Conservation (phyloP, 1,140 invertebrate species). For the Heliconius eleuchia region DNA sequence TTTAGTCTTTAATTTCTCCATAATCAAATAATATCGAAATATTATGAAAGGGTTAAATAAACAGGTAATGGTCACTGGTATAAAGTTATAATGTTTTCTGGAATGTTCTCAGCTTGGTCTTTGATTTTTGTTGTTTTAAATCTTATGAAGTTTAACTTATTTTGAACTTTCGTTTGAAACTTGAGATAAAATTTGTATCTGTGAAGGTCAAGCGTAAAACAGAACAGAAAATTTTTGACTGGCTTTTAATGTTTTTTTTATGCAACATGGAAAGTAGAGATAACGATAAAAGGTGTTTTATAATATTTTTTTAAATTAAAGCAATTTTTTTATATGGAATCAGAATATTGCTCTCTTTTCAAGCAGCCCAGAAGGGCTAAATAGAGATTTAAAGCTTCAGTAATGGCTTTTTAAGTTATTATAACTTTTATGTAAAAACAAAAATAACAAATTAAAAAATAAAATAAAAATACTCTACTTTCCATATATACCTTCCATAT, state of each 20-base stretch:
- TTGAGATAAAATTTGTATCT: background rate
- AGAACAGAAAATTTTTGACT: background rate
- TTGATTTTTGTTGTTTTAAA: background rate
- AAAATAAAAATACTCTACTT: background rate
- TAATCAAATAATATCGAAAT: constrained; percentile 60
- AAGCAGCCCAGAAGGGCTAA: too few relatives aligned
- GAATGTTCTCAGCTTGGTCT: background rate
- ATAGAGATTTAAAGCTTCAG: too few relatives aligned
- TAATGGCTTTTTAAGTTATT: too few relatives aligned
- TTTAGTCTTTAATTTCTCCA: constrained; percentile 74
- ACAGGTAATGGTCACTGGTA: background rate
- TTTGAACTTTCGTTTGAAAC: background rate
- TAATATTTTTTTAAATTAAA: background rate
- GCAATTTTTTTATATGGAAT: too few relatives aligned
- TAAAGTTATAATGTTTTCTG: background rate
- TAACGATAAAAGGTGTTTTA: background rate
- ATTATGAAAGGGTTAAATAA: background rate
- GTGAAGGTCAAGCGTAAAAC: background rate
- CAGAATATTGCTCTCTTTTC: too few relatives aligned
- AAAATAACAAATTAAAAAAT: background rate
- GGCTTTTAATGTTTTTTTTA: background rate
- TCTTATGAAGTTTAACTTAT: background rate
- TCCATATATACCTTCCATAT: background rate
- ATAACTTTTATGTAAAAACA: too few relatives aligned
- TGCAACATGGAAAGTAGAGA: background rate